Evolutionary conservation across 2,113 vertebrate genomes (phyloP), one percentile per base, ranked within the genome.

Genomic region (Cranoglanis bouderius): DNA sequence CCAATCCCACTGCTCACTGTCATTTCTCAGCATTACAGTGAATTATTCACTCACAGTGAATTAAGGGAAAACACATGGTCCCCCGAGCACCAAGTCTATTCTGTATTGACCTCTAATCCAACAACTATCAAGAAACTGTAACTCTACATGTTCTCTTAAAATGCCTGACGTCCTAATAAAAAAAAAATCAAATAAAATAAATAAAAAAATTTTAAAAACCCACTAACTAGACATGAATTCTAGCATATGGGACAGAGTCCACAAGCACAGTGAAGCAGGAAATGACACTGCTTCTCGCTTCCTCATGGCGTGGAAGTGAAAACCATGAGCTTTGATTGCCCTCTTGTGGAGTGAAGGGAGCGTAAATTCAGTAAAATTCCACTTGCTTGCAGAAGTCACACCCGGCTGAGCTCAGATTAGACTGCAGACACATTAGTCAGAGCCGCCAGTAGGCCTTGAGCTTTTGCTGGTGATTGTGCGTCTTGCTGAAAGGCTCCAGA

Each of bases 361-460:
- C 13, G 29, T 18, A 59, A 80, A 29, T 29, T 80, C 74, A 89
- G 85, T 88, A 90, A 74, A 88, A 88, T 89, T 87, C 90, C 86
- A 87, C 86, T 82, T 61, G 32, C 46, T 59, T 53, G n/a, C 49
- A n/a, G 46, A 78, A 82, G 53, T 61, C 72, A 85, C 72, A 88
- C n/a, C 59, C 26, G 72, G n/a, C 38, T 51, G 51, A 84, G 29
- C 57, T 70, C 13, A 70, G 77, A 85, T 65, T 85, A 65, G 82
- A 85, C 63, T 77, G 88, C 82, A 82, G 86, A 55, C 86, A 88
- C 65, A 67, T 72, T 82, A 88, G 86, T 82, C 77, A 82, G 32
- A 51, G 59, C 61, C 19, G 7, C n/a, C 32, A 38, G 80, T 19
- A 84, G 82, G 70, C 40, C 78, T 70, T 51, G 35, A 55, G 46